A percentile compares a stretch with the other conserved stretches of the same genome.
phyloP scores from a whole-genome alignment of 2,797 vertebrate genomes.

The Graptemys geographica region DNA sequence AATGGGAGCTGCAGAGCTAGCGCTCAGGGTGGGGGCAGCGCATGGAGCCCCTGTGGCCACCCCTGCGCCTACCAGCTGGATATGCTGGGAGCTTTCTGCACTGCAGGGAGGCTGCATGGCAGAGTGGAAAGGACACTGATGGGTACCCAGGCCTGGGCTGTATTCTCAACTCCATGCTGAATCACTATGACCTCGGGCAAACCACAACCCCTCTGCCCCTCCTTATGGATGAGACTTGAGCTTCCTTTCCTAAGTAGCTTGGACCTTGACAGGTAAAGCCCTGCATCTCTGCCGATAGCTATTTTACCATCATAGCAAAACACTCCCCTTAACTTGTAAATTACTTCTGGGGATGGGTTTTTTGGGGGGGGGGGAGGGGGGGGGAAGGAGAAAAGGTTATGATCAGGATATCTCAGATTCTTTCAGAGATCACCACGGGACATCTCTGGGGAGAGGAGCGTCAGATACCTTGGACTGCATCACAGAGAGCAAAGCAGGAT shows the following conservation, averaged over 20 bases:
- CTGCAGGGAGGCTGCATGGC: not conserved
- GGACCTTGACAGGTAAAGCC: fast-evolving
- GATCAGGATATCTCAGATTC: not conserved
- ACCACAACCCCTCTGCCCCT: not conserved
- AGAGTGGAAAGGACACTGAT: not conserved
- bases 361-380: too few relatives aligned
- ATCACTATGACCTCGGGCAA: not conserved
- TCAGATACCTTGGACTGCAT: not conserved
- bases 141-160: not conserved
- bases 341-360: not conserved
- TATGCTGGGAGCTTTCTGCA: not conserved
- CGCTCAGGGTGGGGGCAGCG: too few relatives aligned
- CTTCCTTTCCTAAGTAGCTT: fast-evolving
- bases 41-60: too few relatives aligned
- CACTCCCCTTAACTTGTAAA: not conserved
- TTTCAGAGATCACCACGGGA: not conserved
- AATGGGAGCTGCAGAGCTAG: too few relatives aligned
- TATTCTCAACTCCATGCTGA: not conserved
- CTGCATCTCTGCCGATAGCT: fast-evolving
- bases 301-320: not conserved
- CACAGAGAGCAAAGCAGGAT: not conserved
- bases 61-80: too few relatives aligned
- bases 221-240: not conserved
- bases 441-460: not conserved
- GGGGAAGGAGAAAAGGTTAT: not conserved